Evolutionary conservation across 53 echinoderm and acorn worm genomes (phyloP).

Genomic region (Luidia sarsii): DNA sequence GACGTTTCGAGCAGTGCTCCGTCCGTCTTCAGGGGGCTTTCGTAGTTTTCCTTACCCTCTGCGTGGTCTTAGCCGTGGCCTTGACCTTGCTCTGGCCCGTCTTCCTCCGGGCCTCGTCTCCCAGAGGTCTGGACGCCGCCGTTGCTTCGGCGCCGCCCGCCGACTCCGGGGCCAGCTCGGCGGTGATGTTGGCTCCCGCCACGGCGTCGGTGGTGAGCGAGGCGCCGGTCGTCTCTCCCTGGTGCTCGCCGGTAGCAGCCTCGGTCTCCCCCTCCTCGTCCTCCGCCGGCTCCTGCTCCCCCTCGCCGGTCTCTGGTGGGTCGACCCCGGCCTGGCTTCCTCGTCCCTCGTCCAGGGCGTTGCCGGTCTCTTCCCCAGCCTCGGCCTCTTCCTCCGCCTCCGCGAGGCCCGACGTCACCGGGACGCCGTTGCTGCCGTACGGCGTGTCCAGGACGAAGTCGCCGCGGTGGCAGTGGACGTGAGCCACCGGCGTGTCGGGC

Average conservation of each 20-base stretch:
- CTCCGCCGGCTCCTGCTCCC: not conserved
- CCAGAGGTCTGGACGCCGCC: no score
- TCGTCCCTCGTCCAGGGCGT: not conserved
- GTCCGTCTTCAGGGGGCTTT: no score
- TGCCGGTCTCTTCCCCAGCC: not conserved
- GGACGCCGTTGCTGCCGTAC: slow-evolving; percentile 15
- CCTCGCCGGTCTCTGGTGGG: no score
- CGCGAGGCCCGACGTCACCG: not conserved
- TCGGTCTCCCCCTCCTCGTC: not conserved
- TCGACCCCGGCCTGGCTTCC: no score
- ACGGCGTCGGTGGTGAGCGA: no score
- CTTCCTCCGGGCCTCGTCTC: not conserved
- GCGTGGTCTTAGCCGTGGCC: not conserved
- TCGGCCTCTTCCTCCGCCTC: not conserved
- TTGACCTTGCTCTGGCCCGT: not conserved
- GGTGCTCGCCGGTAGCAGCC: not conserved
- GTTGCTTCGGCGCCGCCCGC: no score
- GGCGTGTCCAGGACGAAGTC: slow-evolving; percentile 76
- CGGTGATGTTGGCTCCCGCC: no score
- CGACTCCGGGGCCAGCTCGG: no score
- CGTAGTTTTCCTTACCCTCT: not conserved
- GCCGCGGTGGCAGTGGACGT: slow-evolving; percentile 72
- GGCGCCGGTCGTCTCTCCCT: no score
- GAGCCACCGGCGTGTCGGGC: slow-evolving; percentile 57
- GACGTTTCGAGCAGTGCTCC: no score